A percentile compares a stretch with the other conserved stretches of the same genome.
These are phyloP conservation scores for Drosophila tanythrix DNA, from an alignment of 2,888 invertebrate genomes.

Conservation along the genomic window DNA sequence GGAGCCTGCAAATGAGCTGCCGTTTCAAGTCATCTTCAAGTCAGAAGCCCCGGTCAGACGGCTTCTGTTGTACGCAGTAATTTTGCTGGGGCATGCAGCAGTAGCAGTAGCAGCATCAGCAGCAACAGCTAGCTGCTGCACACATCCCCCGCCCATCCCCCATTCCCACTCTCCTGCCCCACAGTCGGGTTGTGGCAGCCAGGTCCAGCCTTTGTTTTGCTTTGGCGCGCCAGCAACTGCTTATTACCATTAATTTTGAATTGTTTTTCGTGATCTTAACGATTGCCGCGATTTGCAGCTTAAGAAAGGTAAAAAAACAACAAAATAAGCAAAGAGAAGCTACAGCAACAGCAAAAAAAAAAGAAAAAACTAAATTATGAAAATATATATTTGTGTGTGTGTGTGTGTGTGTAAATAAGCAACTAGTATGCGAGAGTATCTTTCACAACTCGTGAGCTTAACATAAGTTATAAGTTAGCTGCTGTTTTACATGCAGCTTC, in stretches of 20 bases:
- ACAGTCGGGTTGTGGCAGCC: constrained; percentile 36
- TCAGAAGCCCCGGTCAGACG: constrained; percentile 70
- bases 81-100: constrained; percentile 78
- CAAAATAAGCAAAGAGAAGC: constrained; percentile 34
- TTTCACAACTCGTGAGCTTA: constrained; percentile 51
- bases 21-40: constrained; percentile 39
- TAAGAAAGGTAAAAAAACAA: constrained; percentile 53
- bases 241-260: constrained; percentile 85
- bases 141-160: constrained; percentile 22
- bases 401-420: constrained; percentile 17
- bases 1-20: constrained; percentile 69
- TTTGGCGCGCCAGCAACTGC: constrained; percentile 81
- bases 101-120: not conserved
- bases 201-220: constrained; percentile 64
- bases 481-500: constrained; percentile 51
- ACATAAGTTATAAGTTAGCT: constrained; percentile 17
- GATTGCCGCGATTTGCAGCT: constrained; percentile 83
- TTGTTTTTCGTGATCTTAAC: constrained; percentile 85
- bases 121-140: constrained; percentile 4
- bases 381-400: constrained; percentile 51
- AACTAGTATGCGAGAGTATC: constrained; percentile 18
- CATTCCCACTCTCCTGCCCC: constrained; percentile 5
- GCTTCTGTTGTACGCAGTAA: constrained; percentile 86
- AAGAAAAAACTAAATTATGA: constrained; percentile 44
- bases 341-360: constrained; percentile 33